phyloP scores from a whole-genome alignment of 1,140 invertebrate species.

The Lasioglossum baleicum region DNA sequence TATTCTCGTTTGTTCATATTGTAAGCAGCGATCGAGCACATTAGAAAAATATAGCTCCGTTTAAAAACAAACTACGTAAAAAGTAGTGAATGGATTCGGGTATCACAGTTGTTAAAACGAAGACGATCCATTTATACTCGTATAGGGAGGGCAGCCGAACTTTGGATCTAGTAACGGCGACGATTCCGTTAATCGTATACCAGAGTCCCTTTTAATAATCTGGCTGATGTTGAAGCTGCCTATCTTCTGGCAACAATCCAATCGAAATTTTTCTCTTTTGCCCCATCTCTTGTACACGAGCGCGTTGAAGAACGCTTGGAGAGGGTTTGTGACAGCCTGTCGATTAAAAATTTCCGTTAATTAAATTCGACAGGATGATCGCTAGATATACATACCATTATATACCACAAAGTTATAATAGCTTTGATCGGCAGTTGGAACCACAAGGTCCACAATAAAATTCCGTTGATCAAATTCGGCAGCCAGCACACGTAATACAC shows the following conservation, averaged over 20 bases:
- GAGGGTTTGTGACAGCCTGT: slow-evolving; percentile 89
- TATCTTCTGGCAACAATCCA: slow-evolving; percentile 73
- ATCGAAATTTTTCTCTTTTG: slow-evolving; percentile 72
- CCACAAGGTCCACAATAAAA: slow-evolving; percentile 89
- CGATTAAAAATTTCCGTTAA: neutral
- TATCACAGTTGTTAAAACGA: slow-evolving; percentile 67
- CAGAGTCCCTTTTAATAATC: slow-evolving; percentile 1
- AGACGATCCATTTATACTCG: slow-evolving; percentile 77
- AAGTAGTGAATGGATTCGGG: neutral
- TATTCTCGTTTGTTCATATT: neutral
- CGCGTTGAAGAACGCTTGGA: slow-evolving; percentile 90
- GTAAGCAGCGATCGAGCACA: slow-evolving; percentile 11
- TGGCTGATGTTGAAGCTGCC: slow-evolving; percentile 33
- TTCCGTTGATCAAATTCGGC: slow-evolving; percentile 88
- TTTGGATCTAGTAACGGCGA: slow-evolving; percentile 71
- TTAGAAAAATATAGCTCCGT: slow-evolving; percentile 27
- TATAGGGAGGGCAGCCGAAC: slow-evolving; percentile 68
- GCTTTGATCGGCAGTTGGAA: slow-evolving; percentile 84
- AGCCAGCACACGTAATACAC: slow-evolving; percentile 91
- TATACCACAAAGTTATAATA: slow-evolving; percentile 88
- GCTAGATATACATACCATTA: slow-evolving; percentile 84
- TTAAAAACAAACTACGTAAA: neutral
- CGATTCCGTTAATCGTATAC: slow-evolving; percentile 63
- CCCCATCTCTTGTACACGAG: slow-evolving; percentile 88
- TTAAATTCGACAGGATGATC: neutral